A percentile compares a stretch with the other conserved stretches of the same genome.
phyloP scores from a whole-genome alignment of 2,113 vertebrate species.

The Cinclus mexicanus region DNA sequence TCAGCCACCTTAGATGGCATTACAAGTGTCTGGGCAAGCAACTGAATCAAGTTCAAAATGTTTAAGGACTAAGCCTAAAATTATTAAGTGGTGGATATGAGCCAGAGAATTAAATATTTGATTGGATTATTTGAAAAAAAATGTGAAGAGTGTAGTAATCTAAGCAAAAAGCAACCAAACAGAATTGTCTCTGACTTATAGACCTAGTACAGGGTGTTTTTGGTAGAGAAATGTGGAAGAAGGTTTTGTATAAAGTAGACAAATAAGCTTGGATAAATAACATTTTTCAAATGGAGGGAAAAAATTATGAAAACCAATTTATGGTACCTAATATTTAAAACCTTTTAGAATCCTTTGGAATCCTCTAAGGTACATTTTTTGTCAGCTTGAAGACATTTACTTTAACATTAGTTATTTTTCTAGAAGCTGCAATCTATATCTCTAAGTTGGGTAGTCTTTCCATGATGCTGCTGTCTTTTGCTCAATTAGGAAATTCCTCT shows the following conservation, averaged over 20 bases:
- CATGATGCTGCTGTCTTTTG: neutral
- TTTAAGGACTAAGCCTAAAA: neutral
- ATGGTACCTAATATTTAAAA: slow-evolving; percentile 37
- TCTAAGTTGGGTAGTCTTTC: neutral
- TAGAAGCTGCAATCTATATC: neutral
- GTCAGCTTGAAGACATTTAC: neutral
- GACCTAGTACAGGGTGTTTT: neutral
- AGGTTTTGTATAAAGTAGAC: neutral
- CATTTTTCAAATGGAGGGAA: neutral
- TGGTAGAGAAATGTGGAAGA: neutral
- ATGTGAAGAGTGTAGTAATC: neutral
- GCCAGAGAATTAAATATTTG: neutral
- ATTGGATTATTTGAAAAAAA: neutral
- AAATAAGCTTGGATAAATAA: slow-evolving; percentile 14
- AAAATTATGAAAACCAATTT: neutral
- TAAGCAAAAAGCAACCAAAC: neutral
- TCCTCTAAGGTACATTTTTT: slow-evolving; percentile 1
- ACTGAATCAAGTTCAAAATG: neutral
- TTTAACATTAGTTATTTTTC: slow-evolving; percentile 14
- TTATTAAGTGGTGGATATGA: neutral
- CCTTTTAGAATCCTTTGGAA: slow-evolving; percentile 1
- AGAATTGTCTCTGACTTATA: neutral
- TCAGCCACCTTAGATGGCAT: neutral
- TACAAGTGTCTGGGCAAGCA: neutral
- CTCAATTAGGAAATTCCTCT: neutral